phyloP scores from a whole-genome alignment of 2,113 vertebrate genomes.

The Psilopsiagon aurifrons region DNA sequence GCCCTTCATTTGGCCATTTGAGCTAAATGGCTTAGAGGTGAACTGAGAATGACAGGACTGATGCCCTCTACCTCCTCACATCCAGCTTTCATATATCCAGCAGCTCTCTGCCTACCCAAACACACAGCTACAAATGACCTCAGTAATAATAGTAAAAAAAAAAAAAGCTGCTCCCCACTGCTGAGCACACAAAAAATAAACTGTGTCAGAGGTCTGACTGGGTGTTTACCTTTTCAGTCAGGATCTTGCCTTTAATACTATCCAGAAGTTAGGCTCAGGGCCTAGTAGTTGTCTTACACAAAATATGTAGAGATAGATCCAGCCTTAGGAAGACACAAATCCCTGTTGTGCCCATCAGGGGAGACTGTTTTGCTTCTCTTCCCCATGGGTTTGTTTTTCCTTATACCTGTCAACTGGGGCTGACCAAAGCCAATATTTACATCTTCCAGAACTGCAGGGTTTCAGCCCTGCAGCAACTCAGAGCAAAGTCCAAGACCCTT shows the following conservation, averaged over 20 bases:
- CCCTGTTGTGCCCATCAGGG: not conserved
- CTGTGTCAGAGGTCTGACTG: not conserved
- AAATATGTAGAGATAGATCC: not conserved
- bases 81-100: not conserved
- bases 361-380: not conserved
- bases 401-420: not conserved
- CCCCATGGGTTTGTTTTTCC: not conserved
- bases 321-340: not conserved
- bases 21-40: not conserved
- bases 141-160: not conserved
- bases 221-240: not conserved
- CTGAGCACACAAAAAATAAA: not conserved
- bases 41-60: not conserved
- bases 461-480: not conserved
- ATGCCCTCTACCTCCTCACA: not conserved
- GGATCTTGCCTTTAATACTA: not conserved
- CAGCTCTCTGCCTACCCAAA: not conserved
- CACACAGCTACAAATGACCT: rapidly evolving
- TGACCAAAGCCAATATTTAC: not conserved
- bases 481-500: not conserved
- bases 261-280: not conserved
- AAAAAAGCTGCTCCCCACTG: not conserved
- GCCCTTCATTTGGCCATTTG: not conserved
- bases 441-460: not conserved
- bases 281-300: not conserved